Conservation (phyloP, 2,888 invertebrate genomes). For the Aporophyla lueneburgensis region DNA sequence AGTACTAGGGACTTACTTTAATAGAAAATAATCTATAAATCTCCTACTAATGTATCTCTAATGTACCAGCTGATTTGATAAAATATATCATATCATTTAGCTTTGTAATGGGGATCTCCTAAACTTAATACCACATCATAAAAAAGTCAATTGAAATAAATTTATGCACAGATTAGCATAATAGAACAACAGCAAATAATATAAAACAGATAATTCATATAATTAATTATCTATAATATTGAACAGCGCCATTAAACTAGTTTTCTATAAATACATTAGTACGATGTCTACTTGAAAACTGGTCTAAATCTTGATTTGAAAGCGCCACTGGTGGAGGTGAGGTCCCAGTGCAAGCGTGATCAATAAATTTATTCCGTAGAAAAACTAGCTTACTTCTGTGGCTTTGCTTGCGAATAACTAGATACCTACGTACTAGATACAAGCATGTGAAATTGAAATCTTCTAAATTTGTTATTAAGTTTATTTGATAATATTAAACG, state of each 20-base stretch:
- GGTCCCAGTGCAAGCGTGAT: conserved; percentile 33
- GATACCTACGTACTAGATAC: background rate
- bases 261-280: conserved; percentile 51
- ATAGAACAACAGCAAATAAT: conserved; percentile 19
- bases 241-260: conserved; percentile 34
- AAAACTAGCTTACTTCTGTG: background rate
- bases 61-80: too few species aligned
- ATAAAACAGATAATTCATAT: conserved; percentile 31
- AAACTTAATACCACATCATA: background rate
- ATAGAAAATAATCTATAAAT: too few species aligned
- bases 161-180: conserved; percentile 25
- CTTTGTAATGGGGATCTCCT: background rate
- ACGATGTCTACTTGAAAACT: conserved; percentile 59
- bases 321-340: conserved; percentile 44
- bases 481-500: background rate
- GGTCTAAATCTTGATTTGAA: conserved; percentile 66
- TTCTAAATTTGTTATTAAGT: background rate
- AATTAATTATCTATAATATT: conserved; percentile 43
- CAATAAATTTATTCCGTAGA: background rate
- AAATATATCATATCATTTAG: background rate
- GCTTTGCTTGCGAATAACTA: background rate
- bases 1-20: too few species aligned
- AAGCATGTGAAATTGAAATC: background rate
- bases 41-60: too few species aligned
- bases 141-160: conserved; percentile 25